Evolutionary conservation across 2,113 vertebrate genomes (phyloP).

Genomic region (Meriones unguiculatus): DNA sequence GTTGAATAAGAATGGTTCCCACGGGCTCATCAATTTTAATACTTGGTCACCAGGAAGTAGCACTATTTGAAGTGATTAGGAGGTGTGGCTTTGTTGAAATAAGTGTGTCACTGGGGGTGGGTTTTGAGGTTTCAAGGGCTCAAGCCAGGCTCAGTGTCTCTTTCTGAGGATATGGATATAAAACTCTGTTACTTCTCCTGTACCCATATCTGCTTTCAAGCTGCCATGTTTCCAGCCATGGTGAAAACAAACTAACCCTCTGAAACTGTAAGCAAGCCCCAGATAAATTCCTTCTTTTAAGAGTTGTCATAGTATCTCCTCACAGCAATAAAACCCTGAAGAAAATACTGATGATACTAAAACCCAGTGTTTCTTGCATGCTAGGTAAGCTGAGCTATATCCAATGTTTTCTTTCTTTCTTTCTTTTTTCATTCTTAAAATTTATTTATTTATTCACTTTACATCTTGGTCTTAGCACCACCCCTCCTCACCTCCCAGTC

Average conservation of each 20-base stretch:
- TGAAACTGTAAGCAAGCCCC: background rate
- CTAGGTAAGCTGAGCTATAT: background rate
- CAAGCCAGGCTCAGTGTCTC: too few relatives aligned
- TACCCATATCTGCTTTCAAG: background rate
- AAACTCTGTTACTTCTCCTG: background rate
- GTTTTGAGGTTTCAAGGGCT: background rate
- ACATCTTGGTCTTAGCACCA: too few relatives aligned
- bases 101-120: background rate
- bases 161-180: background rate
- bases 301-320: background rate
- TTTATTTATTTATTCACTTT: too few relatives aligned
- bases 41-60: background rate
- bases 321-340: background rate
- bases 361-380: background rate
- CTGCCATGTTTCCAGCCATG: background rate
- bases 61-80: background rate
- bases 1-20: background rate
- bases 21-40: background rate
- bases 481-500: too few relatives aligned
- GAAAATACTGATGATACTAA: background rate
- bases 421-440: too few relatives aligned
- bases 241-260: background rate
- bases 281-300: background rate
- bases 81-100: background rate
- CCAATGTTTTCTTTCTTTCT: background rate